phyloP scores from a whole-genome alignment of 2,797 vertebrate genomes.

The Tapera naevia region DNA sequence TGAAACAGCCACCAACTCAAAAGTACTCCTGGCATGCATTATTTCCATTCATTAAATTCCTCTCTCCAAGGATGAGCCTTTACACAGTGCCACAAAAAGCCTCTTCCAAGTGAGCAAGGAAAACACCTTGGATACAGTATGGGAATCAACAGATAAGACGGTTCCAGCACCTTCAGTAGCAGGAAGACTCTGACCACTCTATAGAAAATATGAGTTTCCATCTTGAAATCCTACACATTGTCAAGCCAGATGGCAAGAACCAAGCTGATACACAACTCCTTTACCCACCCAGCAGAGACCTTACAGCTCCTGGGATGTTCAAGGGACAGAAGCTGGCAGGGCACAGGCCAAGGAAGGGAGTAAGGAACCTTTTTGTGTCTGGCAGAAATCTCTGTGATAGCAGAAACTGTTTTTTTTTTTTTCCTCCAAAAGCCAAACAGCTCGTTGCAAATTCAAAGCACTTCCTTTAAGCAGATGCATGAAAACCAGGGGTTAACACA shows the following conservation, averaged over 20 bases:
- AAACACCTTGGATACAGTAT: rapidly evolving
- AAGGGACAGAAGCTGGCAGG: too few relatives aligned
- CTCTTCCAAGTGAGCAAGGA: not conserved
- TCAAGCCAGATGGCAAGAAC: not conserved
- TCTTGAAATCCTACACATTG: not conserved
- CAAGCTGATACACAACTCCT: not conserved
- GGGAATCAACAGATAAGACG: rapidly evolving
- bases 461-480: rapidly evolving
- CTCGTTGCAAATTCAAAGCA: not conserved
- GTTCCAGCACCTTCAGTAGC: not conserved
- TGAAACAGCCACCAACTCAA: not conserved
- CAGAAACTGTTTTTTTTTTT: too few relatives aligned
- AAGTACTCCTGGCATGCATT: not conserved
- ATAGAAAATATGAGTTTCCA: not conserved
- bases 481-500: not conserved
- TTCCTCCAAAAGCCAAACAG: not conserved
- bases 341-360: not conserved
- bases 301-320: not conserved
- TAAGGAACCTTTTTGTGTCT: not conserved
- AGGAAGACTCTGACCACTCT: not conserved
- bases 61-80: not conserved
- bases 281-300: not conserved
- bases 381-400: not conserved
- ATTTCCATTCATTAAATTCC: not conserved
- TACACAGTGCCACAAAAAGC: not conserved